Conservation (phyloP, 2,888 invertebrate genomes). For the Hypercompe scribonia region DNA sequence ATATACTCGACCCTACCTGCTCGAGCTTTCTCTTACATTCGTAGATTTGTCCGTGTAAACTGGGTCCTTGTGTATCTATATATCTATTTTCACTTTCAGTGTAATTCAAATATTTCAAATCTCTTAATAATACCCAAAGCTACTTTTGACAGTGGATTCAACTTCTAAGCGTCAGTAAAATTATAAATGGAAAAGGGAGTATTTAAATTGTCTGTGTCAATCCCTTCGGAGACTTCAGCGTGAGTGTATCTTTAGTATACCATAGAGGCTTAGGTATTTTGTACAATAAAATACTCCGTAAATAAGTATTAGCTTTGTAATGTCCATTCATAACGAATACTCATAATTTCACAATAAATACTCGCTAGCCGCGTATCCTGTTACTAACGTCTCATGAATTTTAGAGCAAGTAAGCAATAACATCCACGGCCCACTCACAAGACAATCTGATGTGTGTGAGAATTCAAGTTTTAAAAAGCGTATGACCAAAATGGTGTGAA, state of each 20-base stretch:
- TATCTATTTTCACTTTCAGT: too few species aligned
- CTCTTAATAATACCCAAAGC: too few species aligned
- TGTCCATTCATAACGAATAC: background rate
- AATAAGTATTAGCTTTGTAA: background rate
- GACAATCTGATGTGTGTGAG: conserved; percentile 80
- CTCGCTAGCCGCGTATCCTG: conserved; percentile 1
- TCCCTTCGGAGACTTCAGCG: too few species aligned
- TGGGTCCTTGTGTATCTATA: too few species aligned
- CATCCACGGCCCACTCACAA: conserved; percentile 67
- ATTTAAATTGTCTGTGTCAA: too few species aligned
- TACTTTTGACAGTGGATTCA: too few species aligned
- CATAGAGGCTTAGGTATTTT: background rate
- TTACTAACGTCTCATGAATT: conserved; percentile 25
- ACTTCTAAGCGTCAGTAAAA: too few species aligned
- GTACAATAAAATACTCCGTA: background rate
- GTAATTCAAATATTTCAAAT: too few species aligned
- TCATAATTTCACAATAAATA: background rate
- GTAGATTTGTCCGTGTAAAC: too few species aligned
- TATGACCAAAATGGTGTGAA: conserved; percentile 64
- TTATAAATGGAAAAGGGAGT: too few species aligned
- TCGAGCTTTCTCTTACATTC: too few species aligned
- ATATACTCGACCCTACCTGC: too few species aligned
- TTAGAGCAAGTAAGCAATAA: conserved; percentile 50
- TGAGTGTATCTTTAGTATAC: background rate
- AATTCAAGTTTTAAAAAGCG: conserved; percentile 71